These are phyloP conservation scores for Lepus americanus DNA, from an alignment of 2,113 vertebrate genomes.

Conservation along the genomic window DNA sequence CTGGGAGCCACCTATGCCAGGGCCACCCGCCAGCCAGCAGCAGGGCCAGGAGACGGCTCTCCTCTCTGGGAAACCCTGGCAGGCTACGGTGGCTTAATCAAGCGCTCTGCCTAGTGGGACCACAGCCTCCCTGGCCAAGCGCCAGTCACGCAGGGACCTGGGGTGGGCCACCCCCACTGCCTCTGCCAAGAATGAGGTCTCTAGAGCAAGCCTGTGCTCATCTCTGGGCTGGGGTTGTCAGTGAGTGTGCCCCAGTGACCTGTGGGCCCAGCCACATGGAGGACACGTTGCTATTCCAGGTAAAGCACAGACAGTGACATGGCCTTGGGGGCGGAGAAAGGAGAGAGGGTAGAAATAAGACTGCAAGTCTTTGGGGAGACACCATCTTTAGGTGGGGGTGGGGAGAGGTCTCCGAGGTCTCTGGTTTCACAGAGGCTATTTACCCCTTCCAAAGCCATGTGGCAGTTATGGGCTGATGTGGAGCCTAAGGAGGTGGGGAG, in stretches of 20 bases:
- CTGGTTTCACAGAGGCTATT: background rate
- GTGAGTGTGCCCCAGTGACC: background rate
- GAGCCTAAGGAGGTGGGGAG: too few species aligned
- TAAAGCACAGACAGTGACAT: background rate
- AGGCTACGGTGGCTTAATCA: too few species aligned
- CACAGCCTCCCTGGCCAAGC: background rate
- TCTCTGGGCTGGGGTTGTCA: background rate
- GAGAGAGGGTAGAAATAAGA: background rate
- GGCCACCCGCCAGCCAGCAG: background rate
- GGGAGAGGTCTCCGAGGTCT: background rate
- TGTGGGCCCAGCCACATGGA: background rate
- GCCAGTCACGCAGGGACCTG: background rate
- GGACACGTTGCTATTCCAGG: background rate
- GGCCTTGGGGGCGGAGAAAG: background rate
- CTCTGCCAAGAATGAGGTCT: background rate
- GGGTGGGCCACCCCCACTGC: background rate
- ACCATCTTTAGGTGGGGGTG: background rate
- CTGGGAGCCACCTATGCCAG: background rate
- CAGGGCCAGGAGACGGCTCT: background rate
- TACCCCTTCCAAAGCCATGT: background rate
- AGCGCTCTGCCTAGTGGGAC: background rate
- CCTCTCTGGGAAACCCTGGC: background rate
- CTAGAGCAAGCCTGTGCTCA: background rate
- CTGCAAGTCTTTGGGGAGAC: background rate
- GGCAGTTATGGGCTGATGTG: background rate